Percentiles rank a stretch among this genome's conserved stretches.
Conservation (phyloP, 1,140 invertebrate species). For the Cryptotermes secundus region DNA sequence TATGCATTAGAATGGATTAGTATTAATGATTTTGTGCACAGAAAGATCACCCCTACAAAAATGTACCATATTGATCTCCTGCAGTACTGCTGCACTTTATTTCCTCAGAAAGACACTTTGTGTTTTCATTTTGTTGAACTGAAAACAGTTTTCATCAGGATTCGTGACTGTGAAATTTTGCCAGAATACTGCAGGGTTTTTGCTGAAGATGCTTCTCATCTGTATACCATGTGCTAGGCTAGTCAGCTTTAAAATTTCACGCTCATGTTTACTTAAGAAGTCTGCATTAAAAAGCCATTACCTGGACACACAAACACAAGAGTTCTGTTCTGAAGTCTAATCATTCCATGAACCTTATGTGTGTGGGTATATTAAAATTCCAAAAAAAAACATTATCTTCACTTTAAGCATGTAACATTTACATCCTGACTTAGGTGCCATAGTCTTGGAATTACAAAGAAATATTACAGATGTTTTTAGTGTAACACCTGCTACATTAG, state of each 20-base stretch:
- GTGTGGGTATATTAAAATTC: neutral
- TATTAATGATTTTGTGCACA: no score
- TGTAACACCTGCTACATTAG: neutral
- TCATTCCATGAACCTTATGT: neutral
- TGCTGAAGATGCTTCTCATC: neutral
- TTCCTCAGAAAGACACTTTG: neutral
- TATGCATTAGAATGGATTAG: no score
- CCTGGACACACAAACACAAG: conserved; percentile 5
- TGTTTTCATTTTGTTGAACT: neutral
- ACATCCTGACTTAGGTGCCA: neutral
- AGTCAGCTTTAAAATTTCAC: neutral
- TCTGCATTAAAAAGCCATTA: conserved; percentile 14
- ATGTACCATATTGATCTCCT: no score
- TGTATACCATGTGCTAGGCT: neutral
- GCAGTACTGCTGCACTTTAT: no score
- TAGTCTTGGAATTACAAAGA: neutral
- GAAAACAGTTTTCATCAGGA: neutral
- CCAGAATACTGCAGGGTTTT: neutral
- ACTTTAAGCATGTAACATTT: neutral
- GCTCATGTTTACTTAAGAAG: conserved; percentile 8
- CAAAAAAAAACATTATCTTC: neutral
- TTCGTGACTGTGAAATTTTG: neutral
- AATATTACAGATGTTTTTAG: conserved; percentile 18
- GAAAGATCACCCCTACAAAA: no score
- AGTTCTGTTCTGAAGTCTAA: neutral